Evolutionary conservation across 64 coral and sea anemone species (phyloP).

Genomic region (Platygyra sinensis): DNA sequence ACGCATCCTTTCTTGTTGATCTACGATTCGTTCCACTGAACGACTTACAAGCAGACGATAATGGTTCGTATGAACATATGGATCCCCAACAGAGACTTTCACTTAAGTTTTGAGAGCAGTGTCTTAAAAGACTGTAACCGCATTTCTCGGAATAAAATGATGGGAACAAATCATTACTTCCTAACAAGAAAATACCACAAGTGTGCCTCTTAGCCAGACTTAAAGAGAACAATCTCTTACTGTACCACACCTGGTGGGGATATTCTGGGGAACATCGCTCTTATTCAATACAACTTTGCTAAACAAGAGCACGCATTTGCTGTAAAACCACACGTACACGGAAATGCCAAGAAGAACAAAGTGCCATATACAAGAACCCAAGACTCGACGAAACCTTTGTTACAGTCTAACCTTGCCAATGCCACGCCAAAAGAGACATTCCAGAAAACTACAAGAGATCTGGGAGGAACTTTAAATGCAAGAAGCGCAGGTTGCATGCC

Average conservation of each 20-base stretch:
- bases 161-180: slow-evolving; percentile 31
- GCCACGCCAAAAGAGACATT: slow-evolving; percentile 26
- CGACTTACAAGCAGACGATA: slow-evolving; percentile 31
- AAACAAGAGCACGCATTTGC: slow-evolving; percentile 10
- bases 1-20: slow-evolving; percentile 48
- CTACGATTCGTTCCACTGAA: slow-evolving; percentile 14
- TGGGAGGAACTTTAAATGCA: slow-evolving; percentile 29
- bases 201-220: slow-evolving; percentile 26
- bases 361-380: slow-evolving; percentile 6
- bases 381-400: slow-evolving; percentile 10
- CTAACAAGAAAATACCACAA: slow-evolving; percentile 27
- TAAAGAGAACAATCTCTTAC: slow-evolving; percentile 46
- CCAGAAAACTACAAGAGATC: slow-evolving; percentile 47
- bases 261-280: slow-evolving; percentile 13
- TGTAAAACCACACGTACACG: slow-evolving; percentile 9
- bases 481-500: slow-evolving; percentile 19
- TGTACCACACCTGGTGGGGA: slow-evolving; percentile 30
- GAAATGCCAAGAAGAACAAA: neutral
- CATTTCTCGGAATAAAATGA: slow-evolving; percentile 3
- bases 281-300: slow-evolving; percentile 28
- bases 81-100: slow-evolving; percentile 25
- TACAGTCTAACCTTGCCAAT: slow-evolving; percentile 30
- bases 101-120: neutral
- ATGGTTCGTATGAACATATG: slow-evolving; percentile 34
- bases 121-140: neutral